Base-by-base conservation (phyloP, 2,113 vertebrate genomes). In the Dipodomys stephensi region DNA sequence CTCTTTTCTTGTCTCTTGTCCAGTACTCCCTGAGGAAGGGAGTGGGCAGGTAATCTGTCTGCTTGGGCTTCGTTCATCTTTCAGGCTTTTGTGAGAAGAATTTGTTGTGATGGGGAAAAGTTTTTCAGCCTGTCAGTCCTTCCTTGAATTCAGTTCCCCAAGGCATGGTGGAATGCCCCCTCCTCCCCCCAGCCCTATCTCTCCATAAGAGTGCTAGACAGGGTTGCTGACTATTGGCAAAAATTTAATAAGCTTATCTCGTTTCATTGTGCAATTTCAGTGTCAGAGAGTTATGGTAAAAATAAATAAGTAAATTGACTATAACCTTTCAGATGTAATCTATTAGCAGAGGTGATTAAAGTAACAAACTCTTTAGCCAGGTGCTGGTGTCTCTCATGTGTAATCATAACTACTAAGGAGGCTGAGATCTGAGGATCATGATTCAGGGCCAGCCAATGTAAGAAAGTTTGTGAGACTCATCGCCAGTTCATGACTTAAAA, bases 231-330 rank as follows among this genome's bases (percentile, higher is more conserved):
- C 2, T 0, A 4, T 6, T 67, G 64, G 87, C 88, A 83, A 76
- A 88, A 68, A 23, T n/a, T 13, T 78, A 87, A 60, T 46, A 60
- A 77, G 69, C 46, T 84, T 88, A 84, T 60, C 72, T 64, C 6
- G 67, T 84, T 92, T 87, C 30, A 35, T 44, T 84, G 86, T 74
- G 94, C 64, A 64, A 64, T 83, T 88, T 96, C 79, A 86, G 4
- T 7, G 6, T 57, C 77, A 89, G 67, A 28, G 39, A 81, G 69
- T 57, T n/a, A 65, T 28, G 18, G 44, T 87, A 23, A 28, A 91
- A 77, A 96, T 16, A 57, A 57, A 18, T 53, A 73, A 71, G 9
- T 1, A 60, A 95, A 83, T 32, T 30, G 68, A 65, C 60, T 74
- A 89, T 93, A 32, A 57, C 86, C 25, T 64, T 87, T 91, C 30